Evolutionary conservation across 2,797 vertebrate genomes (phyloP).

Genomic region (Melanitta fusca): DNA sequence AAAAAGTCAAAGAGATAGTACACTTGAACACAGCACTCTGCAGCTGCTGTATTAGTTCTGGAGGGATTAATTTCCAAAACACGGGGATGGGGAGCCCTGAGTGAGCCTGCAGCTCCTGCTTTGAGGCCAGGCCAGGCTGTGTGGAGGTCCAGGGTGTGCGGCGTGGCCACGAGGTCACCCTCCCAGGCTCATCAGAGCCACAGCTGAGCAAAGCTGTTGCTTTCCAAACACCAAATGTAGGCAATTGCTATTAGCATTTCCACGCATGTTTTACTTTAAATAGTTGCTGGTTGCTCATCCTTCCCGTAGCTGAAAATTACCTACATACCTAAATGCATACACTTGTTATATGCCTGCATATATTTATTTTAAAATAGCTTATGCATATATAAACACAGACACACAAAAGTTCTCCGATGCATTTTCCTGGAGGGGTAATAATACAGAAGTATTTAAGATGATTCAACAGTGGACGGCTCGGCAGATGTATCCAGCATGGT

Average conservation of each 20-base stretch:
- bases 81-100: background rate
- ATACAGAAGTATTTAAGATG: constrained; percentile 55
- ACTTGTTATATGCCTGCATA: constrained; percentile 60
- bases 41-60: background rate
- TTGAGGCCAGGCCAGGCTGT: background rate
- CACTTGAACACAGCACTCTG: background rate
- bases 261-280: constrained; percentile 67
- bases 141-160: background rate
- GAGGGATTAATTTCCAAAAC: constrained; percentile 14
- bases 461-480: constrained; percentile 65
- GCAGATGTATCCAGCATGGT: constrained; percentile 62
- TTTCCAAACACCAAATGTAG: constrained; percentile 37
- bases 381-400: constrained; percentile 51
- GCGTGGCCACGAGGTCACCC: background rate
- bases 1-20: background rate
- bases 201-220: background rate
- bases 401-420: constrained; percentile 44
- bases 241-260: constrained; percentile 64
- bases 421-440: constrained; percentile 55
- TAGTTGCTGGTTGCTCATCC: constrained; percentile 55
- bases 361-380: constrained; percentile 70
- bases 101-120: background rate
- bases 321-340: constrained; percentile 55
- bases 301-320: constrained; percentile 56
- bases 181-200: background rate